Conservation (phyloP, 2,888 invertebrate species). For the Andrena flavipes region DNA sequence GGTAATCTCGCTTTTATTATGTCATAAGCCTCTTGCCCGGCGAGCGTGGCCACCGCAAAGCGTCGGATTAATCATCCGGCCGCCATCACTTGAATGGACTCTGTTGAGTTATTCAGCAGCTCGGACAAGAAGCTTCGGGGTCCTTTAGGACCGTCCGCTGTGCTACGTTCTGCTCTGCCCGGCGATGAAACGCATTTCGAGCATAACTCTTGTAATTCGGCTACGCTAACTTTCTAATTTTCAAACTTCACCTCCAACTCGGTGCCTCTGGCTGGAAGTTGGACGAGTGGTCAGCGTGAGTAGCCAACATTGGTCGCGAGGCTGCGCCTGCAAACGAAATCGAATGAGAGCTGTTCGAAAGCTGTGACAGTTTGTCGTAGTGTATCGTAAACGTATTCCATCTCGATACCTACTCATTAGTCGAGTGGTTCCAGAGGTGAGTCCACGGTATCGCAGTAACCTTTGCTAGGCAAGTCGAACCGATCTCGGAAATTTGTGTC, state of each 20-base stretch:
- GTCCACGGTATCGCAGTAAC: slow-evolving; percentile 16
- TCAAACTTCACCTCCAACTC: not conserved
- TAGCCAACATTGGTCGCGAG: not conserved
- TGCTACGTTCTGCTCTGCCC: not conserved
- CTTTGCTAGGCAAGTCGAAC: slow-evolving; percentile 24
- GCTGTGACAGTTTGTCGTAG: not conserved
- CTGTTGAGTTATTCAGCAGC: slow-evolving; percentile 23
- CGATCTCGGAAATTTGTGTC: slow-evolving; percentile 7
- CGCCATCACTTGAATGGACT: slow-evolving; percentile 30
- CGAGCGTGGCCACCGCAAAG: slow-evolving; percentile 30
- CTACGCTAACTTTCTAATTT: too few species aligned
- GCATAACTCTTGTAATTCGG: too few species aligned
- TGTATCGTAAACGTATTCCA: slow-evolving; percentile 33
- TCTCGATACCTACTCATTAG: slow-evolving; percentile 36
- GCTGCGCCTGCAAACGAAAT: slow-evolving; percentile 1
- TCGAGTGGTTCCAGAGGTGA: slow-evolving; percentile 35
- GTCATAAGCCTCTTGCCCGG: slow-evolving; percentile 31
- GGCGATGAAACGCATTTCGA: not conserved
- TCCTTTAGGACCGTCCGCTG: not conserved
- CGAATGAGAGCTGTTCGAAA: not conserved
- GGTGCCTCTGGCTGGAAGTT: not conserved
- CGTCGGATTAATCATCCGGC: slow-evolving; percentile 46
- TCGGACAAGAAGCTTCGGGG: slow-evolving; percentile 7
- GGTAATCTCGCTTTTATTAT: slow-evolving; percentile 51
- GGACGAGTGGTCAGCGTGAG: not conserved